Base-by-base conservation (phyloP, 2,797 vertebrate genomes). In the Typhlichthys eigenmanni region DNA sequence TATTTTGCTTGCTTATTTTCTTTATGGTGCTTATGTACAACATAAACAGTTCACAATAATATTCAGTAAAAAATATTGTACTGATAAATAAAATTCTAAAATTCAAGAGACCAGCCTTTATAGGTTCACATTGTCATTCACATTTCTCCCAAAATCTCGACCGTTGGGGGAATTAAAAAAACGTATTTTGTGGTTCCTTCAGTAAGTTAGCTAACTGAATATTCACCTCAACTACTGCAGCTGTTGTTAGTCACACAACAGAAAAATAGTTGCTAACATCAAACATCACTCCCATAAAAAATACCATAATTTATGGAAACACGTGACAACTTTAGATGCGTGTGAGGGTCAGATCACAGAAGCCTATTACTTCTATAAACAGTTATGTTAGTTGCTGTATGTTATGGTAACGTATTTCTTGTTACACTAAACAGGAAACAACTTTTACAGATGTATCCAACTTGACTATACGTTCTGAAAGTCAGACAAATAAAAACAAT, bases 401-500 rank as follows among this genome's bases (percentile, higher is more conserved):
- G 43, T 13, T 47, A 52, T 56, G 34, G 49, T 55, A 46, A 46
- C 61, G 16, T 19, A 51, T 19, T 13, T 1, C 54, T 46, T 34
- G 32, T 55, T 14, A 24, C 32, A 57, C 43, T 6, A 13, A 11
- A 51, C 52, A 52, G 61, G 43, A 70, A 69, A 65, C 29, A 13
- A 46, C 48, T 47, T 16, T 47, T 13, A 1, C 49, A 66, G 24
- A 14, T 32, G 45, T 43, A 9, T 62, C 46, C n/a, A 9, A 16
- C n/a, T n/a, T 12, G 68, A 53, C 45, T 62, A 59, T 61, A 59
- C 45, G 55, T 60, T 62, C 47, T 50, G 55, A 14, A 71, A 55
- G 65, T 60, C 14, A 6, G 14, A 13, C 38, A 47, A 24, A 24
- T 24, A 24, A 49, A 46, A 13, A 55, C 60, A 53, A 48, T 43